Percentiles rank a stretch among this genome's conserved stretches.
phyloP scores from a whole-genome alignment of 2,888 invertebrate species.

The Protophormia terraenovae region DNA sequence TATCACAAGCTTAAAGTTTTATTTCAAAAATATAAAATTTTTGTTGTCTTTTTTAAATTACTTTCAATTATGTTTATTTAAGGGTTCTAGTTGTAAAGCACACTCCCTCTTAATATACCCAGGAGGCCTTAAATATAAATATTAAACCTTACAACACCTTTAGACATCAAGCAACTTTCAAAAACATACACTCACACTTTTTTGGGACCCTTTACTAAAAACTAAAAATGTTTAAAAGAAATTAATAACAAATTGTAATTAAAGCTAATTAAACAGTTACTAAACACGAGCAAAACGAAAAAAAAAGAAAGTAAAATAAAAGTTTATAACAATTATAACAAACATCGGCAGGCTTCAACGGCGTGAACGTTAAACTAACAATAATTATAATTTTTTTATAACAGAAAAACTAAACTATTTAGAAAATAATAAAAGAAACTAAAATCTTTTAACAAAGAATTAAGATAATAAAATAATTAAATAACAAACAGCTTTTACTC shows the following conservation, averaged over 20 bases:
- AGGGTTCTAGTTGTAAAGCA: too few relatives aligned
- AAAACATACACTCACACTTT: neutral
- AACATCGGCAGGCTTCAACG: neutral
- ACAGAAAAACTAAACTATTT: conserved; percentile 21
- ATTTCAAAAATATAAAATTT: too few relatives aligned
- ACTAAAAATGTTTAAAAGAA: neutral
- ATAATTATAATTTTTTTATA: conserved; percentile 2
- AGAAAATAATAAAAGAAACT: neutral
- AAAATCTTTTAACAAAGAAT: neutral
- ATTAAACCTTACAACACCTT: neutral
- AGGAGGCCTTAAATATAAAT: neutral
- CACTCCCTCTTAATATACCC: neutral
- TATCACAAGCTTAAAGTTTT: too few relatives aligned
- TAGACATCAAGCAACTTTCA: neutral
- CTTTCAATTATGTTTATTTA: too few relatives aligned
- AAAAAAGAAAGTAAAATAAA: conserved; percentile 18
- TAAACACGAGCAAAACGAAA: neutral
- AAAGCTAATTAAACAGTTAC: neutral
- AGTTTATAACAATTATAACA: neutral
- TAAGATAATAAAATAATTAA: neutral
- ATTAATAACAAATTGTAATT: neutral
- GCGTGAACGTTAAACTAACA: conserved; percentile 37
- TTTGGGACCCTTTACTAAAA: neutral
- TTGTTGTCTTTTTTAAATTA: too few relatives aligned
- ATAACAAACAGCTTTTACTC: neutral